Percentiles rank a stretch among this genome's conserved stretches.
These are phyloP conservation scores for Limnothrissa miodon DNA, from an alignment of 2,113 vertebrate genomes.

Conservation along the genomic window DNA sequence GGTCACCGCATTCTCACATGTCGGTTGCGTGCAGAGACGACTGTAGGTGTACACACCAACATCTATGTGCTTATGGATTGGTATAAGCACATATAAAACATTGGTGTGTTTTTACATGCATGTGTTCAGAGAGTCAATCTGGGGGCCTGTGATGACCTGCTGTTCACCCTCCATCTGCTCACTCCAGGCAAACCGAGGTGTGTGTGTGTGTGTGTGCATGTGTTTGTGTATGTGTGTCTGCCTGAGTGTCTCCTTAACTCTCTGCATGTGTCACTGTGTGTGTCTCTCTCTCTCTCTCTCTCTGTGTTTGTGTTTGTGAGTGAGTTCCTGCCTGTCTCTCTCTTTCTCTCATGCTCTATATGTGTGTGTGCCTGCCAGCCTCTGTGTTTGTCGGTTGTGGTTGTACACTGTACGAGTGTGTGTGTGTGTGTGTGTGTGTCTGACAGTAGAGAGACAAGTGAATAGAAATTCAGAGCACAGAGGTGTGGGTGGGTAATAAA, in stretches of 20 bases:
- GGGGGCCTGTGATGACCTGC: constrained; percentile 32
- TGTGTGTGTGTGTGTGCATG: background rate
- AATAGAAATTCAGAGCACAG: background rate
- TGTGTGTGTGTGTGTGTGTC: background rate
- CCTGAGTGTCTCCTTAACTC: too few relatives aligned
- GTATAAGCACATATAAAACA: too few relatives aligned
- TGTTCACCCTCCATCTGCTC: constrained; percentile 32
- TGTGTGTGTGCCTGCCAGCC: background rate
- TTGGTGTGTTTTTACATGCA: background rate
- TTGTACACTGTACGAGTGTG: background rate
- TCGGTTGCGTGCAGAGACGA: background rate
- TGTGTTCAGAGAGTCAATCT: constrained; percentile 27
- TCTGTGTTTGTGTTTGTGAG: background rate
- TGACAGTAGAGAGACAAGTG: constrained; percentile 17
- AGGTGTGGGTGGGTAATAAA: constrained; percentile 14
- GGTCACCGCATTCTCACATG: background rate
- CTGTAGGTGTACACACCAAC: background rate
- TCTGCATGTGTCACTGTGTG: background rate
- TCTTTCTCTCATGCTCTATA: too few relatives aligned
- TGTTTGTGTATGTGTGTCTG: background rate
- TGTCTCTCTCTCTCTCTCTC: background rate
- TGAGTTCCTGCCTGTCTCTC: background rate
- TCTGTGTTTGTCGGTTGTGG: background rate
- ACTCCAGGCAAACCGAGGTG: constrained; percentile 9
- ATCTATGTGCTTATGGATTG: background rate